Conservation (phyloP, 1,140 invertebrate genomes). For the Bombus superbus region DNA sequence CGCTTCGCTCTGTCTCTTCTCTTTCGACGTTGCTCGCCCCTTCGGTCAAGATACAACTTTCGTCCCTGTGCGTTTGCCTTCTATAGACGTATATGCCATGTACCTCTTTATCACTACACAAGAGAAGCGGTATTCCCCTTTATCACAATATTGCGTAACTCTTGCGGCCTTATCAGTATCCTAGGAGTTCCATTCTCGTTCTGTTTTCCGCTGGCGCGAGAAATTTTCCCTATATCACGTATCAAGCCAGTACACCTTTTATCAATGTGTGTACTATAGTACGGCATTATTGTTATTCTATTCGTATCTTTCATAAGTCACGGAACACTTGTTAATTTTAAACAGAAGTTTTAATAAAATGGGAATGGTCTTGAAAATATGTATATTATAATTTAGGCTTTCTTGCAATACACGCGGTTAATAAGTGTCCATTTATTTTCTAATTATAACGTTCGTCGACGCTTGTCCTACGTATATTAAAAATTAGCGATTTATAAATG, state of each 20-base stretch:
- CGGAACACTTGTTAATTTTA: no score
- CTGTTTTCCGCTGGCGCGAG: conserved; percentile 3
- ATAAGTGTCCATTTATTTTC: no score
- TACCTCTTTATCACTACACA: conserved; percentile 71
- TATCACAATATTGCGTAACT: conserved; percentile 75
- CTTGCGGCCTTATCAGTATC: conserved; percentile 68
- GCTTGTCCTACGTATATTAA: no score
- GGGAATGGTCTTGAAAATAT: no score
- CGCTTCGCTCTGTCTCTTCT: conserved; percentile 9
- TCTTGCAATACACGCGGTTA: no score
- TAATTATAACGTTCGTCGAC: no score
- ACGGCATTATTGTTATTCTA: no score
- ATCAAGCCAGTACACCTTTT: not conserved
- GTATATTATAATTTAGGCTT: no score
- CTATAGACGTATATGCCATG: not conserved
- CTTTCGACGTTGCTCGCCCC: not conserved
- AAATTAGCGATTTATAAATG: no score
- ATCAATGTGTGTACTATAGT: not conserved
- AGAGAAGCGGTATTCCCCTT: conserved; percentile 61
- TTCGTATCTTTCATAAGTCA: no score
- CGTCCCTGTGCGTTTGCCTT: not conserved
- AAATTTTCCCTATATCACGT: not conserved
- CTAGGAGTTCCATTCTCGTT: conserved; percentile 44
- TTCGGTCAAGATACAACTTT: not conserved
- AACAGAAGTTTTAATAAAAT: no score